Percentiles rank a stretch among this genome's conserved stretches.
Evolutionary conservation across 2,797 vertebrate genomes (phyloP).

Genomic region (Echeneis naucrates): DNA sequence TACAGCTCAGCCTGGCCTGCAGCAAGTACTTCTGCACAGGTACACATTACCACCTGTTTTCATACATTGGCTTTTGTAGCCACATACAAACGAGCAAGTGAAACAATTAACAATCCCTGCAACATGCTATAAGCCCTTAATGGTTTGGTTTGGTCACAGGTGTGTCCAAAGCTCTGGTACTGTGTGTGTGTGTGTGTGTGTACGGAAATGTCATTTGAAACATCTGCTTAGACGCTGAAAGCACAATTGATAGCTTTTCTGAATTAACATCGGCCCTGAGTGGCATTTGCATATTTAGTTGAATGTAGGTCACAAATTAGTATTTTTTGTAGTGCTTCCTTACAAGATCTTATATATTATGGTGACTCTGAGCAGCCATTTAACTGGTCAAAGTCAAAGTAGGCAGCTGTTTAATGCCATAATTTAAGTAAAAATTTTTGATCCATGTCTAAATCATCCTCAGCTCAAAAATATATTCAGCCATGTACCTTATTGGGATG

Average conservation of each 20-base stretch:
- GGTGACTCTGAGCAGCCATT: constrained; percentile 1
- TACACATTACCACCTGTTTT: neutral
- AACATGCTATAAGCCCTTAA: constrained; percentile 1
- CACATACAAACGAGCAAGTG: neutral
- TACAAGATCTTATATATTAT: neutral
- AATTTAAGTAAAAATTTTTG: constrained; percentile 15
- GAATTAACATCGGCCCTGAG: neutral
- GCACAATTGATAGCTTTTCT: neutral
- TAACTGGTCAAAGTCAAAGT: too few relatives aligned
- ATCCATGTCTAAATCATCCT: constrained; percentile 29
- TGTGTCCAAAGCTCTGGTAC: too few relatives aligned
- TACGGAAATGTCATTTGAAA: neutral
- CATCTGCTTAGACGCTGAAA: neutral
- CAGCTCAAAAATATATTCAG: constrained; percentile 39
- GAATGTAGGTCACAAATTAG: constrained; percentile 6
- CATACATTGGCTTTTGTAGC: constrained; percentile 16
- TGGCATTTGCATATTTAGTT: neutral
- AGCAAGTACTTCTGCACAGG: neutral
- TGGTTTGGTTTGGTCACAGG: too few relatives aligned
- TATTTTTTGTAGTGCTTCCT: constrained; percentile 2
- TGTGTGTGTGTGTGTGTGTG: too few relatives aligned
- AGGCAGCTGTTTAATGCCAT: neutral
- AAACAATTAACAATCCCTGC: constrained; percentile 10
- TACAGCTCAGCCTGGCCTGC: constrained; percentile 17
- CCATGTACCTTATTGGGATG: constrained; percentile 44